phyloP scores from a whole-genome alignment of 1,140 invertebrate species.

The Nylanderia fulva region DNA sequence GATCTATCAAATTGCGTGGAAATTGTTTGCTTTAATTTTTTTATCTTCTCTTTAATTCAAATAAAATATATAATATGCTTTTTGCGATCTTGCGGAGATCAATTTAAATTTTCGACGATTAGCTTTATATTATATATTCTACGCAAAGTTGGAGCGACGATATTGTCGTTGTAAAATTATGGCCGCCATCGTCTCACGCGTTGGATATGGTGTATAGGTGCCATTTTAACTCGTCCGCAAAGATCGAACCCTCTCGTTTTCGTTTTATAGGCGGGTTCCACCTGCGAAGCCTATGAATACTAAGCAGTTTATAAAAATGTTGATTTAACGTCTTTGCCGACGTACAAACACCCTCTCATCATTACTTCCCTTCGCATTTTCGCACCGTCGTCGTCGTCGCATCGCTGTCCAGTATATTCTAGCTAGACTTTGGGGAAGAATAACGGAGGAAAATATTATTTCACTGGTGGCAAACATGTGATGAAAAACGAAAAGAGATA shows the following conservation, averaged over 20 bases:
- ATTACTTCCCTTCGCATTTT: conserved; percentile 32
- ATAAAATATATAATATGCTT: conserved; percentile 16
- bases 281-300: conserved; percentile 83
- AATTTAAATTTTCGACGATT: conserved; percentile 42
- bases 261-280: conserved; percentile 73
- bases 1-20: too few species aligned
- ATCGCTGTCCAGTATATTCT: conserved; percentile 51
- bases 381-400: conserved; percentile 9
- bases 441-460: conserved; percentile 31
- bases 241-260: conserved; percentile 77
- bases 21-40: too few species aligned
- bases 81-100: neutral
- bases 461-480: neutral
- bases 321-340: conserved; percentile 82
- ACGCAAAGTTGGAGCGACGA: conserved; percentile 66
- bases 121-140: conserved; percentile 37
- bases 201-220: conserved; percentile 40
- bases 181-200: conserved; percentile 61
- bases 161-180: conserved; percentile 79
- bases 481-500: neutral
- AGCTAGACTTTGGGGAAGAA: neutral
- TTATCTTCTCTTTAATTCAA: neutral
- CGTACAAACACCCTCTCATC: conserved; percentile 66
- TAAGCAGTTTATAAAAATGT: conserved; percentile 85
- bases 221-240: conserved; percentile 52